Percentiles rank a stretch among this genome's conserved stretches.
phyloP scores from a whole-genome alignment of 2,113 vertebrate species.

The Scatophagus argus region DNA sequence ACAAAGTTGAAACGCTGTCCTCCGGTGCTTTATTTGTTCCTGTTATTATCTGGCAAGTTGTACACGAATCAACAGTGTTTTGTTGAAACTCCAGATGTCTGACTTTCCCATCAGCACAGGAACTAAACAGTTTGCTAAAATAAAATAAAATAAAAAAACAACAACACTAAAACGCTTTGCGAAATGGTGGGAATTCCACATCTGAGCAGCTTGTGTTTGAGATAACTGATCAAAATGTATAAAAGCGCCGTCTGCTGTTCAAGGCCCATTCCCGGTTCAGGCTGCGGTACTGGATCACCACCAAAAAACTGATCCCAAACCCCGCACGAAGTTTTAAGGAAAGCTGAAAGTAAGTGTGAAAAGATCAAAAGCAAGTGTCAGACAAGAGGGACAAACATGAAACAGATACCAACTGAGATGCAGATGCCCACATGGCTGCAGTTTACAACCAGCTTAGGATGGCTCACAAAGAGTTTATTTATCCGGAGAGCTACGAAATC shows the following conservation, averaged over 20 bases:
- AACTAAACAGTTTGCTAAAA: not conserved
- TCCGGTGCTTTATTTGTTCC: not conserved
- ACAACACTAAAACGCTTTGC: not conserved
- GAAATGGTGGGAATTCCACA: not conserved
- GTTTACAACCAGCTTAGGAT: not conserved
- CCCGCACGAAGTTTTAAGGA: not conserved
- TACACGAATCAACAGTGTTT: not conserved
- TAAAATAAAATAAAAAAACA: not conserved
- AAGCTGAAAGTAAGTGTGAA: not conserved
- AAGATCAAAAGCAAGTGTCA: not conserved
- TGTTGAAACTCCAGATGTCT: not conserved
- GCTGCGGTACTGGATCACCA: too few relatives aligned
- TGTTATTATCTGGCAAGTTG: not conserved
- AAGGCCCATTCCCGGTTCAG: too few relatives aligned
- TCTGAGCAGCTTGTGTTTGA: too few relatives aligned
- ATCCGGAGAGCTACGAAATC: not conserved
- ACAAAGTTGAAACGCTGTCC: too few relatives aligned
- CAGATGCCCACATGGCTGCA: not conserved
- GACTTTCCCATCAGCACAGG: constrained; percentile 2
- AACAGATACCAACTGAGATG: constrained; percentile 2
- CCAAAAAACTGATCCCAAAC: not conserved
- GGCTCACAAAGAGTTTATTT: not conserved
- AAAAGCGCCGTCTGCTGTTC: too few relatives aligned
- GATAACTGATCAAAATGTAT: too few relatives aligned
- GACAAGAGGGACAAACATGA: not conserved